Evolutionary conservation across 2,888 invertebrate species (phyloP).

Genomic region (Melolontha melolontha): DNA sequence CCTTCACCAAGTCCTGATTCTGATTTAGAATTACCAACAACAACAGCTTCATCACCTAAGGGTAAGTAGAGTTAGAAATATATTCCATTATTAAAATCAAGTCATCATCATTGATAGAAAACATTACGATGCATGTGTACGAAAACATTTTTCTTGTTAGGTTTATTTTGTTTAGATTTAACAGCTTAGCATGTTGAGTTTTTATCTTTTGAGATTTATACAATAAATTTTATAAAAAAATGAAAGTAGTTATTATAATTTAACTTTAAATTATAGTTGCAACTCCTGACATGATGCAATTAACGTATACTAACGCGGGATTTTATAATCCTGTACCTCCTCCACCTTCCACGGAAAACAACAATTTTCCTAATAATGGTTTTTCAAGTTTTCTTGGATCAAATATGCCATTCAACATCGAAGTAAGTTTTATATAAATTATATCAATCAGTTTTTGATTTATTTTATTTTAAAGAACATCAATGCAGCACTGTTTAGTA

Average conservation of each 20-base stretch:
- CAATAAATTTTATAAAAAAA: too few relatives aligned
- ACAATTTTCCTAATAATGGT: conserved; percentile 65
- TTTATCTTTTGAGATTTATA: too few relatives aligned
- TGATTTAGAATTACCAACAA: conserved; percentile 79
- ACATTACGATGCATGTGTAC: too few relatives aligned
- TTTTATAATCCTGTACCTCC: conserved; percentile 67
- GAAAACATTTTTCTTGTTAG: too few relatives aligned
- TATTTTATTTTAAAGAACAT: conserved; percentile 49
- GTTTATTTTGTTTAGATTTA: too few relatives aligned
- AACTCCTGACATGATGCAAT: conserved; percentile 61
- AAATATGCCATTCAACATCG: conserved; percentile 71
- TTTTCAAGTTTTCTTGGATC: conserved; percentile 76
- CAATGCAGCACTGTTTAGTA: conserved; percentile 48
- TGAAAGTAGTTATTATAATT: conserved; percentile 9
- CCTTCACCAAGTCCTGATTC: conserved; percentile 86
- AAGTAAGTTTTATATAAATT: conserved; percentile 53
- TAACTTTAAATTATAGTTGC: background rate
- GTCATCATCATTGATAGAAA: too few relatives aligned
- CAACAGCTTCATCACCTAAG: conserved; percentile 23
- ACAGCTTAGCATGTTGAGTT: too few relatives aligned
- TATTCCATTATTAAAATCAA: too few relatives aligned
- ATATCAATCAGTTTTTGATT: background rate
- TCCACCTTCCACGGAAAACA: conserved; percentile 49
- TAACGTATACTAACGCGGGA: conserved; percentile 60
- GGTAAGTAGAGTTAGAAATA: conserved; percentile 18